A percentile compares a stretch with the other conserved stretches of the same genome.
Conservation (phyloP, 1,140 invertebrate species). For the Hermatobates lingyangjiaoensis region DNA sequence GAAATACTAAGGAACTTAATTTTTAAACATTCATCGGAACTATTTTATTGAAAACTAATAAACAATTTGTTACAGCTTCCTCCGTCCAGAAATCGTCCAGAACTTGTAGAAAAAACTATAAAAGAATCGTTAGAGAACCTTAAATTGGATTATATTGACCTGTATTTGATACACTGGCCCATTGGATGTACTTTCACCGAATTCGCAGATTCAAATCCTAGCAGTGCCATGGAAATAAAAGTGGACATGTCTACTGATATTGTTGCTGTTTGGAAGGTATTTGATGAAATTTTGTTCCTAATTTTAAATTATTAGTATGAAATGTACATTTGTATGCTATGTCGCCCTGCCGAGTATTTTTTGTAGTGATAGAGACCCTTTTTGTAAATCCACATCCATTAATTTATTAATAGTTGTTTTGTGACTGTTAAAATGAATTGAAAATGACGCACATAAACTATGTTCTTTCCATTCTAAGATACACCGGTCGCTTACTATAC, state of each 20-base stretch:
- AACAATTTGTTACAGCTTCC: too few relatives aligned
- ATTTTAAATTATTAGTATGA: not conserved
- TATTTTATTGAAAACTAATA: too few relatives aligned
- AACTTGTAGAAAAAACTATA: constrained; percentile 35
- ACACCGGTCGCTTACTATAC: too few relatives aligned
- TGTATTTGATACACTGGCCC: constrained; percentile 47
- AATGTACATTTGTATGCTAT: not conserved
- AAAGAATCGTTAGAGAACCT: constrained; percentile 34
- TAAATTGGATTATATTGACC: constrained; percentile 42
- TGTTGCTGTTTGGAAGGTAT: constrained; percentile 49
- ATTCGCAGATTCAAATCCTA: constrained; percentile 12
- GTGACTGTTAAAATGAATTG: not conserved
- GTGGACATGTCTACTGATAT: constrained; percentile 48
- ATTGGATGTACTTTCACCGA: constrained; percentile 17
- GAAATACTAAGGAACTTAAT: too few relatives aligned
- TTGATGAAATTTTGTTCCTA: constrained; percentile 1
- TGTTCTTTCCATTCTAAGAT: not conserved
- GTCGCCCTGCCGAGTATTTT: not conserved
- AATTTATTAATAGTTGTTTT: not conserved
- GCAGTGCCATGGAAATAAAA: constrained; percentile 36
- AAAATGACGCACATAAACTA: not conserved
- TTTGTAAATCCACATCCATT: not conserved
- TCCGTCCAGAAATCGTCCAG: constrained; percentile 26
- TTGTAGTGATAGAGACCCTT: not conserved
- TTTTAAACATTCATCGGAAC: too few relatives aligned